Evolutionary conservation across 2,113 vertebrate species (phyloP).

Genomic region (Poeciliopsis retropinna): DNA sequence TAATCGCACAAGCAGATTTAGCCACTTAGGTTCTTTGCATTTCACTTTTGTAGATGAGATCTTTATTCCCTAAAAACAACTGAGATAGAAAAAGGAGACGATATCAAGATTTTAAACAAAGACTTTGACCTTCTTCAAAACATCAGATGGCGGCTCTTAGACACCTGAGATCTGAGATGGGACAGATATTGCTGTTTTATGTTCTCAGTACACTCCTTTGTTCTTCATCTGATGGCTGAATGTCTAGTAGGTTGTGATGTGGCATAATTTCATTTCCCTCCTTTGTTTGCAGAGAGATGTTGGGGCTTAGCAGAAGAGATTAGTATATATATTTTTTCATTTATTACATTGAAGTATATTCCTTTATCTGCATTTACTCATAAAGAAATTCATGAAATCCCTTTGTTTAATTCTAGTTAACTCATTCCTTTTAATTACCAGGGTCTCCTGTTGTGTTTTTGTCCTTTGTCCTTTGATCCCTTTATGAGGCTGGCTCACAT

Average conservation of each 20-base stretch:
- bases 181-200: slow-evolving; percentile 45
- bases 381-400: slow-evolving; percentile 1
- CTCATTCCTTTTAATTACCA: slow-evolving; percentile 32
- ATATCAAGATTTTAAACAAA: slow-evolving; percentile 36
- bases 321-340: background rate
- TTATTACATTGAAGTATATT: background rate
- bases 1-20: too few relatives aligned
- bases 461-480: slow-evolving; percentile 30
- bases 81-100: too few relatives aligned
- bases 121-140: slow-evolving; percentile 23
- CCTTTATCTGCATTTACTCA: background rate
- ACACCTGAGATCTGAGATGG: slow-evolving; percentile 43
- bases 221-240: slow-evolving; percentile 20
- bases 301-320: background rate
- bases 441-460: background rate
- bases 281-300: background rate
- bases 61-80: too few relatives aligned
- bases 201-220: slow-evolving; percentile 42
- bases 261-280: background rate
- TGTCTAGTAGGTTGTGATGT: slow-evolving; percentile 11
- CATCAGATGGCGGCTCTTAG: slow-evolving; percentile 49
- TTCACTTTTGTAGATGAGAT: too few relatives aligned
- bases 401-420: slow-evolving; percentile 33
- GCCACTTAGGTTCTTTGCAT: background rate
- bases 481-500: slow-evolving; percentile 29